phyloP scores from a whole-genome alignment of 2,888 invertebrate genomes.

The Dinocampus coccinellae region DNA sequence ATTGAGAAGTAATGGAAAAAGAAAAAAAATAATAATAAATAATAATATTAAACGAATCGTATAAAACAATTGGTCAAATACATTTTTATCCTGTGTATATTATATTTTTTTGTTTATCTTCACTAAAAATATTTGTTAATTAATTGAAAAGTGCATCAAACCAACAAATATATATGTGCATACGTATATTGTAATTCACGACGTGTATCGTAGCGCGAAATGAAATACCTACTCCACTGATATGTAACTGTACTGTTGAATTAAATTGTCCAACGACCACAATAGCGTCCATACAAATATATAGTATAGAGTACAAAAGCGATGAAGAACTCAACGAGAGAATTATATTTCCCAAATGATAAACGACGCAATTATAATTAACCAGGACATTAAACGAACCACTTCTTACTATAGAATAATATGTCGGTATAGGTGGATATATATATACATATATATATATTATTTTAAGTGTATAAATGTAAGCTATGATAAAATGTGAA shows the following conservation, averaged over 20 bases:
- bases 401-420: conserved; percentile 22
- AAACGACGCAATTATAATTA: conserved; percentile 33
- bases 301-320: neutral
- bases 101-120: conserved; percentile 11
- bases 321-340: conserved; percentile 7
- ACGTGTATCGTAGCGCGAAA: conserved; percentile 22
- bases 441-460: conserved; percentile 21
- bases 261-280: conserved; percentile 24
- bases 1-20: no score
- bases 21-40: neutral
- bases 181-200: neutral
- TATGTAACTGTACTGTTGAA: neutral
- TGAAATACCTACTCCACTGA: conserved; percentile 9
- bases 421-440: neutral
- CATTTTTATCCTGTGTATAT: neutral
- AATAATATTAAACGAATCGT: neutral
- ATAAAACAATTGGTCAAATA: neutral
- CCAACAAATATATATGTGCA: conserved; percentile 8
- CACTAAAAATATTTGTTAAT: conserved; percentile 8
- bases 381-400: conserved; percentile 23
- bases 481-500: conserved; percentile 14
- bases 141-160: conserved; percentile 13
- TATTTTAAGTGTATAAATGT: conserved; percentile 22
- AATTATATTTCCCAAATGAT: conserved; percentile 26
- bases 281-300: neutral